Base-by-base conservation (phyloP, 1,140 invertebrate genomes). In the Pogonomyrmex californicus region DNA sequence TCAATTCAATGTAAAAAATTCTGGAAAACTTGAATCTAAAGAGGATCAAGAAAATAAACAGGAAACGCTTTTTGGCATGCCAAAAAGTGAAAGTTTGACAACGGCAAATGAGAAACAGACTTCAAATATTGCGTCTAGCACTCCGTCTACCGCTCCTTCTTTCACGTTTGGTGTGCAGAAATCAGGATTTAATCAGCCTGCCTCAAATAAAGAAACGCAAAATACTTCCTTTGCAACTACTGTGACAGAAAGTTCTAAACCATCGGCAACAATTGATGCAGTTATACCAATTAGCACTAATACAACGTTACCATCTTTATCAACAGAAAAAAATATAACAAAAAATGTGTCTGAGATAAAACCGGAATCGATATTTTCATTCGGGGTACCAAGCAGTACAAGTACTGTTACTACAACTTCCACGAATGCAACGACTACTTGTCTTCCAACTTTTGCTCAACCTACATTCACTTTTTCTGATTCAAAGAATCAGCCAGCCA, bases 321-420 rank as follows among this genome's bases (percentile, higher is more conserved):
- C 58, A 56, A 58, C 76, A 3, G n/a, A 47, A 30, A 49, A 66
- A 66, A 23, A 44, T 44, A 44, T 4, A 23, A 41, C 63, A 49
- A 73, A 78, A 38, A 86, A 23, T 58, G n/a, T n/a, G 9, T 79
- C 33, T 17, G 81, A 87, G 51, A 3, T 14, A 44, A 91, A 87
- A 65, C 17, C 87, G 62, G 38, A 54, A 6, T 82, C 91, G 36
- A 86, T 90, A 17, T 96, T 96, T 68, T 93, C 92, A 9, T 96
- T 96, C 87, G 93, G 94, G 38, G 85, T 94, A 47, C 51, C 90
- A 71, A 82, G 51, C 33, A 79, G 65, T 12, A 79, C 70, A 60
- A 36, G 36, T 12, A 30, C 58, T 63, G 38, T 47, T n/a, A 58
- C 23, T 56, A 90, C 51, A 60, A 36, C 49, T 60, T 65, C 87